Conservation (phyloP, 2,113 vertebrate genomes). For the Tachysurus fulvidraco region DNA sequence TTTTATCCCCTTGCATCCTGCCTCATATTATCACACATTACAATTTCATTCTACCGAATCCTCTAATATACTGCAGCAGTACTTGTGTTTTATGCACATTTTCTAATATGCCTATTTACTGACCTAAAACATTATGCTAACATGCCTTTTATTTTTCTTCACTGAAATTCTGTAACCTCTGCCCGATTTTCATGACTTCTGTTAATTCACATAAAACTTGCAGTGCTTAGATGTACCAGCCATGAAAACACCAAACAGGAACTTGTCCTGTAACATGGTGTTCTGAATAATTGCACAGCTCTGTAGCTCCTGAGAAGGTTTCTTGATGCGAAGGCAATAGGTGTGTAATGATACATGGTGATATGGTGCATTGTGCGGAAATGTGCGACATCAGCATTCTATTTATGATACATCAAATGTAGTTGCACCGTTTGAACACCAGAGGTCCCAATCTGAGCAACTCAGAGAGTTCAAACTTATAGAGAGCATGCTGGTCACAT, state of each 20-base stretch:
- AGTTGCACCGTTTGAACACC: not conserved
- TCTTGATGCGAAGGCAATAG: not conserved
- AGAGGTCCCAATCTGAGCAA: not conserved
- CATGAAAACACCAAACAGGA: too few species aligned
- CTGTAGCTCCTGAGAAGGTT: not conserved
- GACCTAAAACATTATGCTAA: not conserved
- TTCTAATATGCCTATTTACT: not conserved
- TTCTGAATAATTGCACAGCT: not conserved
- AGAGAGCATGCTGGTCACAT: not conserved
- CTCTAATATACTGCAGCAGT: not conserved
- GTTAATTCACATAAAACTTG: too few species aligned
- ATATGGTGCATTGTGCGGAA: not conserved
- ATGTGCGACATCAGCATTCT: not conserved
- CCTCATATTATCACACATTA: not conserved
- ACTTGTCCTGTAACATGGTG: too few species aligned
- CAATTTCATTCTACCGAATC: not conserved
- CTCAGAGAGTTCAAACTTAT: not conserved
- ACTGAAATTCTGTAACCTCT: too few species aligned
- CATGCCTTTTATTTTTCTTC: not conserved
- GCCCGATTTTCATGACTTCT: too few species aligned
- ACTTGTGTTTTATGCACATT: not conserved
- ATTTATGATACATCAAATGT: not conserved
- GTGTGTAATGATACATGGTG: not conserved
- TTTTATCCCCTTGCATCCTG: not conserved
- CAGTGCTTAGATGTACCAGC: too few species aligned